phyloP scores from a whole-genome alignment of 92 coral and sea anemone species.

The Plumapathes pennacea region DNA sequence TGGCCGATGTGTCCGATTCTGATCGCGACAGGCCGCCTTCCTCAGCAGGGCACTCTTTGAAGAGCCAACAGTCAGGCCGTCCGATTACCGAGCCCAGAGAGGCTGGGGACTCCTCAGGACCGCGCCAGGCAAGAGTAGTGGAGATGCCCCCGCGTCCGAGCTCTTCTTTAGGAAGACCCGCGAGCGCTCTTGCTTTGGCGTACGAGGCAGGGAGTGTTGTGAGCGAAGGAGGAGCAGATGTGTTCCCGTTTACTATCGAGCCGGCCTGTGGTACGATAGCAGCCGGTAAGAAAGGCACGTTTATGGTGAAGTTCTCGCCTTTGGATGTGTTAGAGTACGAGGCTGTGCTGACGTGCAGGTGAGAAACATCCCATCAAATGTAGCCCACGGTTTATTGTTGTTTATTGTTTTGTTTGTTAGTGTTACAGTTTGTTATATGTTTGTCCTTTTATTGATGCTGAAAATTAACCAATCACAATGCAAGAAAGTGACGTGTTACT shows the following conservation, averaged over 20 bases:
- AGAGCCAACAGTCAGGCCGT: slow-evolving; percentile 65
- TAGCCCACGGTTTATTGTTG: too few relatives aligned
- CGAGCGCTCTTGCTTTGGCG: slow-evolving; percentile 87
- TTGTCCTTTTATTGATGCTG: too few relatives aligned
- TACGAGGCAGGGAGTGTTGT: slow-evolving; percentile 92
- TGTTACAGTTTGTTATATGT: too few relatives aligned
- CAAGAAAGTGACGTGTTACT: too few relatives aligned
- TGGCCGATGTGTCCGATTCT: slow-evolving; percentile 30
- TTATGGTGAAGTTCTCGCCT: slow-evolving; percentile 84
- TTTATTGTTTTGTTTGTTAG: too few relatives aligned
- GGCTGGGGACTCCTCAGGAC: slow-evolving; percentile 56
- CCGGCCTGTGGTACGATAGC: slow-evolving; percentile 83
- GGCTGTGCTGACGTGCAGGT: slow-evolving; percentile 65
- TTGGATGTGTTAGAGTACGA: slow-evolving; percentile 86
- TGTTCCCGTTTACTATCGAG: slow-evolving; percentile 87
- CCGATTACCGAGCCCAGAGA: slow-evolving; percentile 65
- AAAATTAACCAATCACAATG: too few relatives aligned
- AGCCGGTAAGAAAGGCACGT: slow-evolving; percentile 73
- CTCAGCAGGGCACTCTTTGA: slow-evolving; percentile 53
- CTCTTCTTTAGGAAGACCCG: slow-evolving; percentile 76
- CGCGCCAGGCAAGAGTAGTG: slow-evolving; percentile 17
- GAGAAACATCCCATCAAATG: too few relatives aligned
- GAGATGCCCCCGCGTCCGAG: slow-evolving; percentile 47
- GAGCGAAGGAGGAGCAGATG: slow-evolving; percentile 78
- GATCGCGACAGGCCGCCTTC: slow-evolving; percentile 38